These are phyloP conservation scores for Platorchestia sp. DNA, from an alignment of 1,140 invertebrate species.

Conservation along the genomic window DNA sequence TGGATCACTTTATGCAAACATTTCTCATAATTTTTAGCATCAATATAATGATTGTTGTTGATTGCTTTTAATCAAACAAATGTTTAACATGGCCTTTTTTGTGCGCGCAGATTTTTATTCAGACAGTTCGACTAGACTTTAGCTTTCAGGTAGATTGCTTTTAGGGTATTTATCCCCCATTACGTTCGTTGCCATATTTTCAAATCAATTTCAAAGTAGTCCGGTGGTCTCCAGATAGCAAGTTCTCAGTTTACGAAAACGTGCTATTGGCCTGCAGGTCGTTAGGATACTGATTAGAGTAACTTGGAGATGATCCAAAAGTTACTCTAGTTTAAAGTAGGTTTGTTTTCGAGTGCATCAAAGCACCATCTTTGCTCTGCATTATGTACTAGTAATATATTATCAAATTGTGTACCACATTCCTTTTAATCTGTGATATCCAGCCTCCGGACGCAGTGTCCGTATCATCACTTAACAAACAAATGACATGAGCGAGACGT, in stretches of 20 bases:
- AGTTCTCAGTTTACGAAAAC: background rate
- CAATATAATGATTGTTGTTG: background rate
- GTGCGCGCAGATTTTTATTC: background rate
- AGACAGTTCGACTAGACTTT: background rate
- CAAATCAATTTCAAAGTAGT: too few species aligned
- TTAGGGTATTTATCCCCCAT: background rate
- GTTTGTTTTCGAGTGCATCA: too few species aligned
- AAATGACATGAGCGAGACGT: background rate
- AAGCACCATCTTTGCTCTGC: too few species aligned
- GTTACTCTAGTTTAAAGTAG: too few species aligned
- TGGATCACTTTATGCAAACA: too few species aligned
- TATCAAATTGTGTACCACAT: background rate
- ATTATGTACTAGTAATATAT: background rate
- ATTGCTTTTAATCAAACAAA: background rate
- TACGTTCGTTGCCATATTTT: background rate
- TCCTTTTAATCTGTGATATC: background rate
- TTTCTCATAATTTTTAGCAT: too few species aligned
- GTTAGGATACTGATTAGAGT: too few species aligned
- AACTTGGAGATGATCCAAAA: too few species aligned
- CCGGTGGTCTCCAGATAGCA: background rate
- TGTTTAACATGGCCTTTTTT: too few species aligned
- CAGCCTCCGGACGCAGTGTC: background rate
- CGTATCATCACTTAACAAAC: background rate
- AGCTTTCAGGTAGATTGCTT: too few species aligned
- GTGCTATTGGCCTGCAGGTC: too few species aligned